A percentile compares a stretch with the other conserved stretches of the same genome.
phyloP scores from a whole-genome alignment of 1,140 invertebrate genomes.

The Macrotrachela quadricornifera region DNA sequence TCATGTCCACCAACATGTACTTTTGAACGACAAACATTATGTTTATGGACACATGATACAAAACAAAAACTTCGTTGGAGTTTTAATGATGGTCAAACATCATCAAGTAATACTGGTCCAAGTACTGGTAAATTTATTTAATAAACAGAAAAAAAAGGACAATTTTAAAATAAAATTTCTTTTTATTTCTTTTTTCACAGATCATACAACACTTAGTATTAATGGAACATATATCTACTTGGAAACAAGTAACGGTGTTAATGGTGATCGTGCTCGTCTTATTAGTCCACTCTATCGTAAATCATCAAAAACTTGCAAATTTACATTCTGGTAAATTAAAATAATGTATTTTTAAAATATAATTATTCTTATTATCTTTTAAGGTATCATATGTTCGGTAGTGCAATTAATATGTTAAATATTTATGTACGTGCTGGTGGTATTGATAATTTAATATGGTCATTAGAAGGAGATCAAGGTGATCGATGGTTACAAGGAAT shows the following conservation, averaged over 20 bases:
- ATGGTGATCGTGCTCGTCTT: neutral
- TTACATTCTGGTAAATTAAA: slow-evolving; percentile 4
- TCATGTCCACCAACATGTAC: slow-evolving; percentile 7
- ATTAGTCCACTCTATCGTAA: slow-evolving; percentile 3
- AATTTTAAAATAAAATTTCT: no score
- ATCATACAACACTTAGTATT: neutral
- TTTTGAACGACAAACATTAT: neutral
- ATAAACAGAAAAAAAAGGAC: no score
- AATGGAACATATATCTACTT: neutral
- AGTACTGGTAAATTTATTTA: neutral
- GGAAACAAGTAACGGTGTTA: neutral
- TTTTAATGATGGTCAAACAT: no score
- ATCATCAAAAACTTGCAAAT: slow-evolving; percentile 1
- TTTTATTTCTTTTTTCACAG: neutral
- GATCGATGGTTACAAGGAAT: slow-evolving; percentile 14
- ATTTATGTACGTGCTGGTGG: slow-evolving; percentile 11
- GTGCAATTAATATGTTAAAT: slow-evolving; percentile 14
- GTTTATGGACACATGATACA: no score
- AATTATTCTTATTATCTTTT: slow-evolving; percentile 36
- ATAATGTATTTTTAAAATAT: neutral
- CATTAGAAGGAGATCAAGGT: slow-evolving; percentile 13
- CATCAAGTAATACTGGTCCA: no score
- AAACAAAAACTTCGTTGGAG: no score
- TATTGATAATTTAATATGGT: slow-evolving; percentile 8
- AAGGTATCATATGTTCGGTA: slow-evolving; percentile 46